Base-by-base conservation (phyloP, 1,140 invertebrate species). In the Ostrea edulis region DNA sequence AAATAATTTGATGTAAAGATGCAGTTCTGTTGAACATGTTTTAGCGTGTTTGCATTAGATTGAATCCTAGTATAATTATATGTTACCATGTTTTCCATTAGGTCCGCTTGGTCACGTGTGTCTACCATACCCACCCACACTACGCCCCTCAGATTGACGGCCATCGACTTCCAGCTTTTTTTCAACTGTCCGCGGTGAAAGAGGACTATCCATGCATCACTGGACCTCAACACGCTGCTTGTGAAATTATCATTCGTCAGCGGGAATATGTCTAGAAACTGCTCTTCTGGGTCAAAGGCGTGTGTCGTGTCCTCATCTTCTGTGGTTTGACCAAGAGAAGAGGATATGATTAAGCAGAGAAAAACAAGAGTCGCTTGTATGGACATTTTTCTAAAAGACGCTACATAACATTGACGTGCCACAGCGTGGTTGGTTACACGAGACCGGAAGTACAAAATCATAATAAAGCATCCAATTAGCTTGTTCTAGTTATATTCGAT, bases 141-240 rank as follows among this genome's bases (percentile, higher is more conserved):
- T 0, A 93, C 82, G 8, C 93, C 93, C 25, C 93, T 88, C 12
- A 91, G 20, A 20, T 89, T 87, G 25, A 89, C 89, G 55, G 93
- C 92, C 91, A 93, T 90, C 4, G 90, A 89, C 81, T 92, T 93
- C 93, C 93, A 93, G 12, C 65, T 87, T 58, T 84, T 89, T 11
- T 88, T 86, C 68, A 92, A 85, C 11, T 86, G 86, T 1, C 93
- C 93, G 52, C 90, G 82, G 82, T 93, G 92, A 82, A 93, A 92
- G 44, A 93, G 87, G 12, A 92, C 84, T 22, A 93, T 90, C 93
- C 93, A 93, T 12, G 93, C 88, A 86, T 93, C 93, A 53, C 89
- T 88, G 17, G 52, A 81, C 17, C 91, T 89, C 29, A 93, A 65
- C 17, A 93, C 89, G 44, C 82, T 87, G 3, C 90, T 85, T 8